These are phyloP conservation scores for Ianthella basta DNA, from an alignment of 37 sponge, comb jelly and placozoan genomes.

Conservation along the genomic window DNA sequence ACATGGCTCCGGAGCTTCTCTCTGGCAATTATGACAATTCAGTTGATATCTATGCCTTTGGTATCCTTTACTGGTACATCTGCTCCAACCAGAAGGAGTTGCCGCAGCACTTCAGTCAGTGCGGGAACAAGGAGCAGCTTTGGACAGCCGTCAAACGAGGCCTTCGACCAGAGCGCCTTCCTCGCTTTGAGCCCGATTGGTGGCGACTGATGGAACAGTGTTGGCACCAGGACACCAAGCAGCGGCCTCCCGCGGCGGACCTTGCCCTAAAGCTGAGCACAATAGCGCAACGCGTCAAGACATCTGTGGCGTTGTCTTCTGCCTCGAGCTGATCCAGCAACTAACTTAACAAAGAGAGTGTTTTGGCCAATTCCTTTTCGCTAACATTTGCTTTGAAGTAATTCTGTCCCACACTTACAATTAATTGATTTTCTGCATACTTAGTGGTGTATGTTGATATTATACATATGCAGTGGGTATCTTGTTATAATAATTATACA, in stretches of 20 bases:
- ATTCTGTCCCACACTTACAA: no score
- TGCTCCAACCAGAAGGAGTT: slow-evolving; percentile 79
- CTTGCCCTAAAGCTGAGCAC: slow-evolving; percentile 59
- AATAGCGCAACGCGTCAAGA: slow-evolving; percentile 37
- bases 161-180: slow-evolving; percentile 86
- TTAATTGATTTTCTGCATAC: not conserved
- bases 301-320: no score
- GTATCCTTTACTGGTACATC: slow-evolving; percentile 96
- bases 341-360: not conserved
- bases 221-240: slow-evolving; percentile 76
- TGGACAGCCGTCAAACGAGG: slow-evolving; percentile 89
- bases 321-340: not conserved
- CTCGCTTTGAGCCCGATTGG: slow-evolving; percentile 71
- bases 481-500: no score
- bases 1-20: slow-evolving; percentile 99
- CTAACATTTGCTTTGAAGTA: not conserved
- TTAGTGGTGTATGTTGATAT: not conserved
- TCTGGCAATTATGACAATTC: slow-evolving; percentile 87
- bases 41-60: slow-evolving; percentile 97
- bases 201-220: slow-evolving; percentile 90
- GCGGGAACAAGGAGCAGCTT: slow-evolving; percentile 87
- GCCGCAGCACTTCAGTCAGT: slow-evolving; percentile 74
- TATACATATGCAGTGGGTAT: not conserved
- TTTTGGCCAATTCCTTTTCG: not conserved
- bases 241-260: slow-evolving; percentile 80